A percentile compares a stretch with the other conserved stretches of the same genome.
Evolutionary conservation across 1,140 invertebrate species (phyloP).

Genomic region (Orchestia grillus): DNA sequence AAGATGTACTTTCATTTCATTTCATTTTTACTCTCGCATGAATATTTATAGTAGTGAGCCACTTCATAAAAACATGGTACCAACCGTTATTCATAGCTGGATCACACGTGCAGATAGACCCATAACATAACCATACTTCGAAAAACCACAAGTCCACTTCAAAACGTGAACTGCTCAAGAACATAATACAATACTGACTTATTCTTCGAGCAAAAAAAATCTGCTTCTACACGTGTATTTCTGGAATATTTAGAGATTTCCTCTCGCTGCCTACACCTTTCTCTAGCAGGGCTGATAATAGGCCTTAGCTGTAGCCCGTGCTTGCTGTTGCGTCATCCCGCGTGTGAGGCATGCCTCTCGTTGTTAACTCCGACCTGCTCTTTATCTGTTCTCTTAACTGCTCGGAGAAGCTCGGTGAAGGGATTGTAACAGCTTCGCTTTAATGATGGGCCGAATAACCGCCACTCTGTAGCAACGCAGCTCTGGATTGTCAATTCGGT

Average conservation of each 20-base stretch:
- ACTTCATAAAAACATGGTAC: too few relatives aligned
- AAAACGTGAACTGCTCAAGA: background rate
- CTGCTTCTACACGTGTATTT: background rate
- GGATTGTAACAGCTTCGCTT: background rate
- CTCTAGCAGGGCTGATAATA: background rate
- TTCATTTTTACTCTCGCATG: too few relatives aligned
- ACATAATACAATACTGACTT: background rate
- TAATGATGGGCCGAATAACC: background rate
- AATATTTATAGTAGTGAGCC: too few relatives aligned
- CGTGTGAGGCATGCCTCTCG: background rate
- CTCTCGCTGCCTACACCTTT: background rate
- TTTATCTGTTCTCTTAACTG: background rate
- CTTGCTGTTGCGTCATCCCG: background rate
- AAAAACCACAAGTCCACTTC: background rate
- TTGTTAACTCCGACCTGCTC: background rate
- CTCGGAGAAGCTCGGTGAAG: background rate
- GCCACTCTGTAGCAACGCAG: background rate
- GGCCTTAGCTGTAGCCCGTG: background rate
- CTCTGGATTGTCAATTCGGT: background rate
- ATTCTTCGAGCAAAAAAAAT: background rate
- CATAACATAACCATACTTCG: background rate
- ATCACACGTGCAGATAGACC: background rate
- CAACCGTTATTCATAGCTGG: background rate
- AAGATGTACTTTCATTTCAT: too few relatives aligned
- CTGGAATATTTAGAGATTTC: background rate